Evolutionary conservation across 37 sponge, comb jelly and placozoan genomes (phyloP).

Genomic region (Aplysina aerophoba): DNA sequence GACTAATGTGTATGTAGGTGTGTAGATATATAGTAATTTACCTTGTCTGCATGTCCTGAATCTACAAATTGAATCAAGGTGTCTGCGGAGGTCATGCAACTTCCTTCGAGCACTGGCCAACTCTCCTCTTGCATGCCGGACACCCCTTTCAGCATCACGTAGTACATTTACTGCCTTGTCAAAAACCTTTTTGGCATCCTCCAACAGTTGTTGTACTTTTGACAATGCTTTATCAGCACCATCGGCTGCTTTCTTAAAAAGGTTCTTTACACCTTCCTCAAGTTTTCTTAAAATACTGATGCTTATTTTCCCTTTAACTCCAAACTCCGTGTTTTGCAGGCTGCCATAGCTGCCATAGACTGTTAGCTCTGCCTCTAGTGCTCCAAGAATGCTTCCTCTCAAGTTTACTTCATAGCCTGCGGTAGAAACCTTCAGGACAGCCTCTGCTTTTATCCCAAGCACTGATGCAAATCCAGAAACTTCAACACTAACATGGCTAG

Average conservation of each 20-base stretch:
- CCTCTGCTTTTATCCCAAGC: slow-evolving; percentile 30
- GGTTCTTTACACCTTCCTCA: background rate
- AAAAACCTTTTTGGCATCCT: background rate
- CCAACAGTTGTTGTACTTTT: slow-evolving; percentile 4
- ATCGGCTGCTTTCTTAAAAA: slow-evolving; percentile 1
- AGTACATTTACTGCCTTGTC: slow-evolving; percentile 12
- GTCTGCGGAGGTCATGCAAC: background rate
- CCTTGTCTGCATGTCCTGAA: background rate
- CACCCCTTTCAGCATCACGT: background rate
- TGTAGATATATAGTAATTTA: background rate
- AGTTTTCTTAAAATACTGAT: background rate
- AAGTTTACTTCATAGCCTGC: background rate
- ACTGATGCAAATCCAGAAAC: slow-evolving; percentile 26
- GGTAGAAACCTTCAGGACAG: slow-evolving; percentile 1
- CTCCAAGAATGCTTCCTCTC: slow-evolving; percentile 22
- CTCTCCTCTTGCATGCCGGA: background rate
- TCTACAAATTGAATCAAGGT: background rate
- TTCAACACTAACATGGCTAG: background rate
- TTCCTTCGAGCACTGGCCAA: background rate
- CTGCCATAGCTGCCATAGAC: background rate
- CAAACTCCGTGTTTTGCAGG: background rate
- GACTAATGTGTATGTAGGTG: too few species aligned
- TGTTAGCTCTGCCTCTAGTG: background rate
- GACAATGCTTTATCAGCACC: slow-evolving; percentile 15
- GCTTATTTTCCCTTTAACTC: slow-evolving; percentile 14